These are phyloP conservation scores for Mobula birostris DNA, from an alignment of 2,113 vertebrate genomes.

Conservation along the genomic window DNA sequence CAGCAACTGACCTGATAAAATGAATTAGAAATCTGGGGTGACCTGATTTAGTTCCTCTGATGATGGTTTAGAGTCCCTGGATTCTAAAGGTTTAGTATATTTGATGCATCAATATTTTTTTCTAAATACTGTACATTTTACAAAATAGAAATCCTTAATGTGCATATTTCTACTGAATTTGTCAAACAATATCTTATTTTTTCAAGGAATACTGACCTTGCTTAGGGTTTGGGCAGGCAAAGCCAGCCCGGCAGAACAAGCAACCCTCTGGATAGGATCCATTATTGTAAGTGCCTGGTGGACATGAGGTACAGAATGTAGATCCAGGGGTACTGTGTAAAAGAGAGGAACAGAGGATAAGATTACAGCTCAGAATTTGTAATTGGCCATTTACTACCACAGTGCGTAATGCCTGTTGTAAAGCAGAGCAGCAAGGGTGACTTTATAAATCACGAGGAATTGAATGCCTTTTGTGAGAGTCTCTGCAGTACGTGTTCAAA, in stretches of 20 bases:
- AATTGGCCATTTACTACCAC: not conserved
- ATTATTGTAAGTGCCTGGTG: not conserved
- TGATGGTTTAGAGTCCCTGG: not conserved
- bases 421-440: not conserved
- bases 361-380: too few species aligned
- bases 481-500: not conserved
- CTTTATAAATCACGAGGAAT: not conserved
- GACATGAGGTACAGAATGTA: not conserved
- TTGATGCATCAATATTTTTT: not conserved
- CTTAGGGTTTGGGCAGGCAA: not conserved
- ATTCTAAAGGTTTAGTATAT: not conserved
- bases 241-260: not conserved
- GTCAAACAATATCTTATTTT: not conserved
- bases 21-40: not conserved
- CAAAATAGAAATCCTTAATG: not conserved
- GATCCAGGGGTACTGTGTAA: not conserved
- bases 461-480: not conserved
- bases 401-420: not conserved
- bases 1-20: not conserved
- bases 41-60: not conserved
- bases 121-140: not conserved
- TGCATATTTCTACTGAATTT: not conserved
- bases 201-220: not conserved
- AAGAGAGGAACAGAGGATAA: not conserved
- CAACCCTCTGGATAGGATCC: not conserved